Percentiles rank a stretch among this genome's conserved stretches.
Evolutionary conservation across 2,113 vertebrate genomes (phyloP).

Genomic region (Dunckerocampus dactyliophorus): DNA sequence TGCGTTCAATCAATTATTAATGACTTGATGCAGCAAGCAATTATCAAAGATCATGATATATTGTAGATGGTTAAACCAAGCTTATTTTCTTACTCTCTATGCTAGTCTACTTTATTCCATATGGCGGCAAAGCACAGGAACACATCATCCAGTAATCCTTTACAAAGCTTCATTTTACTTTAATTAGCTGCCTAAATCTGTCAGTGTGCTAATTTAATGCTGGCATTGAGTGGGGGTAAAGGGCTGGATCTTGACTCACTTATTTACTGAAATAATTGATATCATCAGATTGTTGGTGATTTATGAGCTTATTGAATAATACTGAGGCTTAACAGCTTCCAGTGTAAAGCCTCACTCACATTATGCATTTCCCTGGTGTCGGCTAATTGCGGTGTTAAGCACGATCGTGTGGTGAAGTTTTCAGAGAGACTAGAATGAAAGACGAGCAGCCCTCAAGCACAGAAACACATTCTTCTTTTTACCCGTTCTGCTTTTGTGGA

Average conservation of each 20-base stretch:
- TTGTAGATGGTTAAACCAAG: background rate
- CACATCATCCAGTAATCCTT: constrained; percentile 37
- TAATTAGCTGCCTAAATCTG: constrained; percentile 59
- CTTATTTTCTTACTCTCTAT: background rate
- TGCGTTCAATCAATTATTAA: constrained; percentile 5
- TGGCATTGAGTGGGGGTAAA: constrained; percentile 46
- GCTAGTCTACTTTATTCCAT: background rate
- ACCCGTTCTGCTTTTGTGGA: background rate
- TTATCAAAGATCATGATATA: background rate
- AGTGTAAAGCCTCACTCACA: constrained; percentile 47
- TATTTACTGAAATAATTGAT: constrained; percentile 69
- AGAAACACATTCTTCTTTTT: background rate
- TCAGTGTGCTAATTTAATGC: constrained; percentile 49
- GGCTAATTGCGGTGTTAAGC: constrained; percentile 43
- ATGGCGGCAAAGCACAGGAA: background rate
- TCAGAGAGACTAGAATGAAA: constrained; percentile 7
- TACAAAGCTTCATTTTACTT: constrained; percentile 57
- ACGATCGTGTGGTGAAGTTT: constrained; percentile 20
- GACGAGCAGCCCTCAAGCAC: constrained; percentile 11
- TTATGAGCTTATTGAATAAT: constrained; percentile 53
- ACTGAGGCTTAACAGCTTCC: constrained; percentile 41
- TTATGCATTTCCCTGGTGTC: constrained; percentile 42
- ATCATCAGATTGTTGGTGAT: constrained; percentile 61
- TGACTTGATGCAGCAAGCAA: background rate
- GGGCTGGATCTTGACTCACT: constrained; percentile 50